phyloP scores from a whole-genome alignment of 2,797 vertebrate genomes.

The Pseudochirops corinnae region DNA sequence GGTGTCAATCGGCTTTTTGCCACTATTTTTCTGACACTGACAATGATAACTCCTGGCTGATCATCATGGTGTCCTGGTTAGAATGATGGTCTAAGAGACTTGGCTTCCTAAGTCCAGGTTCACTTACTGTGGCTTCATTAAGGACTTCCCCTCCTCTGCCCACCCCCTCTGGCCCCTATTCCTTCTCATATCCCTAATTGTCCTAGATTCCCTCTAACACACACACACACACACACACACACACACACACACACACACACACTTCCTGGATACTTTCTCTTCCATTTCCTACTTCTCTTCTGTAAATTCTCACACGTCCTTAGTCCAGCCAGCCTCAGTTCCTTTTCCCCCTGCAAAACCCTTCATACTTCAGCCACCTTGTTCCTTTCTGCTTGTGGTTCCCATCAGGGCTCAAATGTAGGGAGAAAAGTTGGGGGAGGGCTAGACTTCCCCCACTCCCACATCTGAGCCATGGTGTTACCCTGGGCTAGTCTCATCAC shows the following conservation, averaged over 20 bases:
- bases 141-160: not conserved
- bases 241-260: not conserved
- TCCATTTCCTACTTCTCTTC: not conserved
- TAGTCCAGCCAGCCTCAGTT: not conserved
- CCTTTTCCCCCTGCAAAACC: not conserved
- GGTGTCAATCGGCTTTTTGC: not conserved
- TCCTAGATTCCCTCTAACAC: not conserved
- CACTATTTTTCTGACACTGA: not conserved
- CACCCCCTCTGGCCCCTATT: not conserved
- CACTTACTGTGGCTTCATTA: not conserved
- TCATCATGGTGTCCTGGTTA: not conserved
- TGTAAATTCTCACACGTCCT: not conserved
- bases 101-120: not conserved
- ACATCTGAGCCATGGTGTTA: not conserved
- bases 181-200: not conserved
- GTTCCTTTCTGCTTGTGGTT: not conserved
- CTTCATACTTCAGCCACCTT: not conserved
- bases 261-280: not conserved
- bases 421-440: not conserved
- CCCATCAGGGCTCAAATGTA: not conserved
- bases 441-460: not conserved
- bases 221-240: not conserved
- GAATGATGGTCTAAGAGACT: not conserved
- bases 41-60: not conserved
- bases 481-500: not conserved